These are phyloP conservation scores for Drosophila guanche DNA, from an alignment of 1,140 invertebrate species.

Conservation along the genomic window DNA sequence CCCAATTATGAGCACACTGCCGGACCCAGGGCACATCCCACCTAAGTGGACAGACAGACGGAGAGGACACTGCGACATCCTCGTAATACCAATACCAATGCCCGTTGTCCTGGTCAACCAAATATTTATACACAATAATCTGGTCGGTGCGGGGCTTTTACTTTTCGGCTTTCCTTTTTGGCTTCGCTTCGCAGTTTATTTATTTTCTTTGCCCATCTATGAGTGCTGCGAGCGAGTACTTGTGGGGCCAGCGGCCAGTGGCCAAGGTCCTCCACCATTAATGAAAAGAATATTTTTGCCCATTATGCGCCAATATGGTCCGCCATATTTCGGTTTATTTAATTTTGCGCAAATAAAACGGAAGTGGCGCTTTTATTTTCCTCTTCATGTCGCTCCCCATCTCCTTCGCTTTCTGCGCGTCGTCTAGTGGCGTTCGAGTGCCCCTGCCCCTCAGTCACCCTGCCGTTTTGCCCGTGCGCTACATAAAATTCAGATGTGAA, in stretches of 20 bases:
- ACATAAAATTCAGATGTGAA: conserved; percentile 73
- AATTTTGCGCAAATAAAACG: conserved; percentile 82
- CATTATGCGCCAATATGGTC: conserved; percentile 81
- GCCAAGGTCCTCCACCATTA: conserved; percentile 49
- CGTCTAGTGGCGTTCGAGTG: conserved; percentile 37
- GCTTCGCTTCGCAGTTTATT: conserved; percentile 36
- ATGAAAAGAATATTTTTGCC: conserved; percentile 79
- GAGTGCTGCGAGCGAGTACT: conserved; percentile 19
- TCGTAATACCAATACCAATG: too few species aligned
- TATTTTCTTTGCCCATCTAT: conserved; percentile 59
- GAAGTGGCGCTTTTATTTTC: conserved; percentile 79
- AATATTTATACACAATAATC: conserved; percentile 78
- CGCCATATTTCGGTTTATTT: conserved; percentile 82
- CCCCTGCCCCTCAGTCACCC: neutral
- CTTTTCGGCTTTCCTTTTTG: conserved; percentile 76
- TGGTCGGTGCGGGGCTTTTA: conserved; percentile 65
- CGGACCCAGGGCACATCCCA: too few species aligned
- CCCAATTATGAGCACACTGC: too few species aligned
- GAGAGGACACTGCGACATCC: too few species aligned
- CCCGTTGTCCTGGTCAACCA: conserved; percentile 39
- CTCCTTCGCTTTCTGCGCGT: neutral
- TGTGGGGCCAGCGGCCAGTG: conserved; percentile 20
- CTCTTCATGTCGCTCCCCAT: conserved; percentile 11
- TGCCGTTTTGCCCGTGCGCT: conserved; percentile 45
- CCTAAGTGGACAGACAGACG: too few species aligned